Percentiles rank a stretch among this genome's conserved stretches.
Evolutionary conservation across 2,113 vertebrate species (phyloP).

Genomic region (Antechinus flavipes): DNA sequence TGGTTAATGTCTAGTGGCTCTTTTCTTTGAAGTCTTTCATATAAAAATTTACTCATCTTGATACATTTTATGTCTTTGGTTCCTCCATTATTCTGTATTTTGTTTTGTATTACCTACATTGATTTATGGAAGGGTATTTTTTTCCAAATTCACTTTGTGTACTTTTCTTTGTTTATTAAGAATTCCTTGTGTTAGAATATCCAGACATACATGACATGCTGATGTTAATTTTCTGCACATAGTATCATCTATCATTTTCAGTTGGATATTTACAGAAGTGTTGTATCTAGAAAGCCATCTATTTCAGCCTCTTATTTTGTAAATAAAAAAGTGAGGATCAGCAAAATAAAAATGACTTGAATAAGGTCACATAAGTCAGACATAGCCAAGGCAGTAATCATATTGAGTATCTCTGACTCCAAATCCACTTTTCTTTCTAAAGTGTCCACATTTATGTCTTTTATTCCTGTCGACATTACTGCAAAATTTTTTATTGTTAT

Average conservation of each 20-base stretch:
- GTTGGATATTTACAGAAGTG: not conserved
- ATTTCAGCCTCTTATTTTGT: not conserved
- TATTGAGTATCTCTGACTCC: not conserved
- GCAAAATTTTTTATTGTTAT: not conserved
- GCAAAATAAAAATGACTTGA: not conserved
- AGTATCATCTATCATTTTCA: not conserved
- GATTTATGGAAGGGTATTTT: not conserved
- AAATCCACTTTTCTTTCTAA: not conserved
- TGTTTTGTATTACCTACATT: not conserved
- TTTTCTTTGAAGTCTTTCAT: not conserved
- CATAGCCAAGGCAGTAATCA: not conserved
- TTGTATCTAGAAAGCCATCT: not conserved
- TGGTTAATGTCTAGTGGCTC: not conserved
- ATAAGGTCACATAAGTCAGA: not conserved
- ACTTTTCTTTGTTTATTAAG: not conserved
- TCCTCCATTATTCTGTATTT: constrained; percentile 30
- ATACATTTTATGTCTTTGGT: not conserved
- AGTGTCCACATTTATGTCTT: no score
- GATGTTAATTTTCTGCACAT: not conserved
- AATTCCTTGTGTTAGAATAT: constrained; percentile 53
- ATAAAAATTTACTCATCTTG: not conserved
- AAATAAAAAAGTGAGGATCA: not conserved
- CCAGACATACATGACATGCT: constrained; percentile 17
- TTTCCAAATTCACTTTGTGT: constrained; percentile 16
- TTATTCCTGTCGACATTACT: not conserved